phyloP scores from a whole-genome alignment of 2,113 vertebrate species.

The Limnothrissa miodon region DNA sequence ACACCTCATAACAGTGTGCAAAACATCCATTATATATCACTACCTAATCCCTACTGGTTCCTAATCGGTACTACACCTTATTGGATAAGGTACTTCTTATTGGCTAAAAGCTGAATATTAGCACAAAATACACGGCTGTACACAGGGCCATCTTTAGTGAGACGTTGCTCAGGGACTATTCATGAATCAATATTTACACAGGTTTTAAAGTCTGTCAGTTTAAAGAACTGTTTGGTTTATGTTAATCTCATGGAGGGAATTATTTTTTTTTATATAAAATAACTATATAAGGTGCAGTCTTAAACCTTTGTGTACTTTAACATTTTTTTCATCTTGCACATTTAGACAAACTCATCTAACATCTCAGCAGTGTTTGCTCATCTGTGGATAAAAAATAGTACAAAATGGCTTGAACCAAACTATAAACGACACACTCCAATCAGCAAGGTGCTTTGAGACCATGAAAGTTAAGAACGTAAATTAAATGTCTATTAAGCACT shows the following conservation, averaged over 20 bases:
- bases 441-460: background rate
- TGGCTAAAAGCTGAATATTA: slow-evolving; percentile 55
- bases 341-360: background rate
- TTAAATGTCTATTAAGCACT: too few relatives aligned
- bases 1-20: slow-evolving; percentile 60
- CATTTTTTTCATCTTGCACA: background rate
- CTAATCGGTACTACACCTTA: slow-evolving; percentile 48
- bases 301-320: background rate
- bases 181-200: background rate
- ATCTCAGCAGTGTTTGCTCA: background rate
- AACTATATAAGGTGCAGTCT: background rate
- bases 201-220: background rate
- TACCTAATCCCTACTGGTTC: slow-evolving; percentile 48
- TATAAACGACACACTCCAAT: background rate
- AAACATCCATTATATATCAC: slow-evolving; percentile 57
- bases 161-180: background rate
- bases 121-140: slow-evolving; percentile 57
- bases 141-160: background rate
- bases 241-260: background rate
- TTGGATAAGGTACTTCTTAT: slow-evolving; percentile 44
- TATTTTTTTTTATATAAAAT: background rate
- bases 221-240: background rate
- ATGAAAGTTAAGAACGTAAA: too few relatives aligned
- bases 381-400: too few relatives aligned
- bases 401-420: background rate